phyloP scores from a whole-genome alignment of 2,888 invertebrate species.

The Eudemis profundana region DNA sequence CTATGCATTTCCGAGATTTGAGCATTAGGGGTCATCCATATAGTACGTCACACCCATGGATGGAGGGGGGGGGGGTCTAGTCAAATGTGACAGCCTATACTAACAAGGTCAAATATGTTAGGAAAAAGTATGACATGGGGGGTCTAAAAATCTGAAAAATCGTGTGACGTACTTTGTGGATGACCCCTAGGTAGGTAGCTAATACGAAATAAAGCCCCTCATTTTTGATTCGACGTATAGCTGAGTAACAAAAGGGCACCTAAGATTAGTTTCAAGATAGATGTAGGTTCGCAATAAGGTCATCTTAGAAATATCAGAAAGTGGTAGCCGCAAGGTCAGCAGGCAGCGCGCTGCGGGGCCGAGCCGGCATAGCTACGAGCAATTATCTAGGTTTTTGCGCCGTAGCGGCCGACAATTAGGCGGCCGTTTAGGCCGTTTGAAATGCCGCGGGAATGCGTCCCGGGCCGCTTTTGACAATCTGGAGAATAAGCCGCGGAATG shows the following conservation, averaged over 20 bases:
- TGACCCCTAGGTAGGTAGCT: no score
- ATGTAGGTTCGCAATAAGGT: not conserved
- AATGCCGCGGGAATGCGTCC: slow-evolving; percentile 31
- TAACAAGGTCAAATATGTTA: no score
- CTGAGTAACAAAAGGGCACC: not conserved
- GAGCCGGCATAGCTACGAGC: slow-evolving; percentile 21
- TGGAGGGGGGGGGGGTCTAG: no score
- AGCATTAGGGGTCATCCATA: no score
- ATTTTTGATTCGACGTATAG: no score
- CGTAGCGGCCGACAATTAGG: slow-evolving; percentile 34
- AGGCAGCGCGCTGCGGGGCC: not conserved
- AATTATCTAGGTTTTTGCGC: slow-evolving; percentile 30
- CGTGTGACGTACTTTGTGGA: no score
- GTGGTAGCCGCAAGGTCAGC: not conserved
- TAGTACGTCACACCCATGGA: no score
- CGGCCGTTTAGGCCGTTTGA: slow-evolving; percentile 25
- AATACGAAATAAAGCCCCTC: no score
- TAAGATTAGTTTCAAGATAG: not conserved
- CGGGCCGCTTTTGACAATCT: slow-evolving; percentile 35
- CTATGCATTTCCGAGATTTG: no score
- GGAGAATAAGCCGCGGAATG: slow-evolving; percentile 26
- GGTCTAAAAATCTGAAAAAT: no score
- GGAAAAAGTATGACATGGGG: no score
- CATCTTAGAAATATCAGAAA: not conserved
- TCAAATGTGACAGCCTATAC: no score